Conservation (phyloP, 1,140 invertebrate genomes). For the Philopotamus ludificatus region DNA sequence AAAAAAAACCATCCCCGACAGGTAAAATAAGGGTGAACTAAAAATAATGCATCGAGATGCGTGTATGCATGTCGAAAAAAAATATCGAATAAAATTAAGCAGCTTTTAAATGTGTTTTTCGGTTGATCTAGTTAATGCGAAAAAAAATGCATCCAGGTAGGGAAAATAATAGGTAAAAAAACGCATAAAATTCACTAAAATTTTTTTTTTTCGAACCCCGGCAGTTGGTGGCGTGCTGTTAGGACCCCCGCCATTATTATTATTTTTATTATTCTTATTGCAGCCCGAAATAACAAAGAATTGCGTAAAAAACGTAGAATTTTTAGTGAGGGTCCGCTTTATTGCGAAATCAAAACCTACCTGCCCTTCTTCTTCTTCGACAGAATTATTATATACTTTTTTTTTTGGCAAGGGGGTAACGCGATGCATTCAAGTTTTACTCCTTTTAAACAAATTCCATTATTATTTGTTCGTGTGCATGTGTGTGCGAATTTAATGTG, state of each 20-base stretch:
- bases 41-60: conserved; percentile 28
- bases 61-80: conserved; percentile 2
- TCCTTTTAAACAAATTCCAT: too few species aligned
- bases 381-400: conserved; percentile 25
- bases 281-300: conserved; percentile 39
- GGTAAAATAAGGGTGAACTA: conserved; percentile 40
- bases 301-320: conserved; percentile 33
- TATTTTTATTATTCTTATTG: conserved; percentile 16
- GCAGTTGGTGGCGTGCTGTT: conserved; percentile 42
- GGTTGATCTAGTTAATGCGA: conserved; percentile 43
- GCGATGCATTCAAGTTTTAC: conserved; percentile 26
- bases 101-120: conserved; percentile 43
- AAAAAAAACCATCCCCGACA: conserved; percentile 35
- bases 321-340: conserved; percentile 28
- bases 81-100: conserved; percentile 42
- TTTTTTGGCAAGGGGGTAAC: conserved; percentile 1
- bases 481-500: conserved; percentile 6
- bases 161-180: conserved; percentile 41
- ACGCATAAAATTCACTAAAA: conserved; percentile 38
- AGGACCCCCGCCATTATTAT: neutral
- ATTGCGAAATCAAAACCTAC: conserved; percentile 41
- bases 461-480: conserved; percentile 24
- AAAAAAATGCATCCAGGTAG: conserved; percentile 38
- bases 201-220: too few species aligned
- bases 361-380: conserved; percentile 18